Conservation (phyloP, 2,113 vertebrate species). For the Tragelaphus strepsiceros region DNA sequence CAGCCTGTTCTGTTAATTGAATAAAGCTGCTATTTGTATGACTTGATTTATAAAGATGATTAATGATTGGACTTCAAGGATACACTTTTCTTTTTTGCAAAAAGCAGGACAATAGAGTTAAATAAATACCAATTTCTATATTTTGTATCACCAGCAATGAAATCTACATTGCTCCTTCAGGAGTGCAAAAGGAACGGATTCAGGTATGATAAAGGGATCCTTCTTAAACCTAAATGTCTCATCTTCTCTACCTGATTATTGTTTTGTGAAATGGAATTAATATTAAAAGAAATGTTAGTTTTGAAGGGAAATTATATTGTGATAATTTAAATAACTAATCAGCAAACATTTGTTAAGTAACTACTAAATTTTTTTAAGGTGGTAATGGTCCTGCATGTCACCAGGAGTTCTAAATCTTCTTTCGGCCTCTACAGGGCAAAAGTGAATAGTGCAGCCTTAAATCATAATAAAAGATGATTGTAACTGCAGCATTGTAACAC, state of each 20-base stretch:
- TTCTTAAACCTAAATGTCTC: background rate
- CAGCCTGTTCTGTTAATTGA: background rate
- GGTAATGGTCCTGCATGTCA: background rate
- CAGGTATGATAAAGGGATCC: constrained; percentile 81
- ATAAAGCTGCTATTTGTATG: background rate
- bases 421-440: background rate
- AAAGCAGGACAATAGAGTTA: background rate
- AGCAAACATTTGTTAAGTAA: background rate
- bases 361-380: background rate
- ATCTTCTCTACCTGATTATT: background rate
- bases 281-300: constrained; percentile 27
- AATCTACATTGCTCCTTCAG: constrained; percentile 96
- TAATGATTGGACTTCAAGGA: background rate
- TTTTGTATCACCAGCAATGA: constrained; percentile 82
- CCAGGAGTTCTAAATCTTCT: background rate
- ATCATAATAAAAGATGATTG: background rate
- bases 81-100: constrained; percentile 16
- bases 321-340: background rate
- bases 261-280: background rate
- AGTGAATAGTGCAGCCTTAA: background rate
- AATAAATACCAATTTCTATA: constrained; percentile 48
- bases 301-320: background rate
- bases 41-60: background rate
- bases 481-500: background rate
- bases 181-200: constrained; percentile 97